phyloP scores from a whole-genome alignment of 1,140 invertebrate species.

The Bombus sylvicola region DNA sequence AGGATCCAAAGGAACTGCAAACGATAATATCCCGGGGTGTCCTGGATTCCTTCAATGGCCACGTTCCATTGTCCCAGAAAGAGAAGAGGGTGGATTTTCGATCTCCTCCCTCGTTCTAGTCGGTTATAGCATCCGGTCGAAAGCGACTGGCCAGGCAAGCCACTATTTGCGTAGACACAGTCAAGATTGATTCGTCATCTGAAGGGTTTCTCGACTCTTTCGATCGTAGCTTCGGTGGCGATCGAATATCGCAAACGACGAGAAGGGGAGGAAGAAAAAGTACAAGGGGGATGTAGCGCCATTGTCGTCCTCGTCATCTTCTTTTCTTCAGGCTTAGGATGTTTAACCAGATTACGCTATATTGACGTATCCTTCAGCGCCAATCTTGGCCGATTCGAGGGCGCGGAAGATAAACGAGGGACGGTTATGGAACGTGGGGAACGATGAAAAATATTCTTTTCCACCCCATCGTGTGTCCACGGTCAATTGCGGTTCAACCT shows the following conservation, averaged over 20 bases:
- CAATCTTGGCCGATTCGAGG: slow-evolving; percentile 1
- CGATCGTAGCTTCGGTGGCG: not conserved
- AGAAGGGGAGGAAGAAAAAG: not conserved
- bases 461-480: no score
- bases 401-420: slow-evolving; percentile 17
- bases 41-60: not conserved
- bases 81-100: not conserved
- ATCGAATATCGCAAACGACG: not conserved
- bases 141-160: not conserved
- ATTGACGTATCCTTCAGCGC: slow-evolving; percentile 27
- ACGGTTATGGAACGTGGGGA: not conserved
- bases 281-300: not conserved
- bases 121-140: not conserved
- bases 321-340: slow-evolving; percentile 6
- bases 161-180: slow-evolving; percentile 17
- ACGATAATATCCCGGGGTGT: not conserved
- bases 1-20: not conserved
- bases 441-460: slow-evolving; percentile 26
- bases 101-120: not conserved
- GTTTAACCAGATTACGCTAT: slow-evolving; percentile 31
- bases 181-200: slow-evolving; percentile 26
- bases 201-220: not conserved
- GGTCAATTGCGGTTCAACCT: not conserved
- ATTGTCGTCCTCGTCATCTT: slow-evolving; percentile 6
- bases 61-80: not conserved